Evolutionary conservation across 2,888 invertebrate species (phyloP), one percentile per base, ranked within the genome.

Genomic region (Tipula vernalis): DNA sequence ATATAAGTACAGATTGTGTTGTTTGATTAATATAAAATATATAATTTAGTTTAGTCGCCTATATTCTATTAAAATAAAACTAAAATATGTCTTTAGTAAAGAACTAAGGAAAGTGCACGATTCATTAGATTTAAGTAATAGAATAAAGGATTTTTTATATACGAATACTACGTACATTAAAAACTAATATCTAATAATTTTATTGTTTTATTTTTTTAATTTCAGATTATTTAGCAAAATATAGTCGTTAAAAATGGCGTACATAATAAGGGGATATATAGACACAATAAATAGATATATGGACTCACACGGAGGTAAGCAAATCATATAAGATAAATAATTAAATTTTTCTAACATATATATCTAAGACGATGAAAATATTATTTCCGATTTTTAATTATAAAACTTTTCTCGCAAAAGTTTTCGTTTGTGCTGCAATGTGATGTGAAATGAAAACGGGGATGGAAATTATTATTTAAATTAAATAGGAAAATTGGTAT

Each of bases 281-380:
- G 95, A 95, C 91, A 94, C 94, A 91, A 94, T 96, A 92, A 95
- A 96, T 92, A 94, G 94, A 91, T 94, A 95, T 91, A 94, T 96
- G 94, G 95, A 96, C 92, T 95, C 95, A 94, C 94, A 96, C 93
- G 95, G 96, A 93, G 96, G 96, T 96, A 92, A 94, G 84, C 13
- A 36, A 8, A 84, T 44, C n/a, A 51, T 51, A n/a, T 51, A n/a
- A n/a, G 3, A 51, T 51, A 51, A 28, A 28, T 28, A 28, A 28
- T 28, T 28, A 28, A 28, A 28, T 28, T 28, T 28, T 28, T 28
- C 28, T 28, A 28, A 28, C 28, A 28, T 28, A 28, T 28, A 0
- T 28, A 28, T 1, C 0, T 28, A 28, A 28, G 28, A 28, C 28
- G 28, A 28, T 28, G 28, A 28, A 2, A 28, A 28, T 0, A 28